Base-by-base conservation (phyloP, 2,113 vertebrate genomes). In the Aythya baeri region DNA sequence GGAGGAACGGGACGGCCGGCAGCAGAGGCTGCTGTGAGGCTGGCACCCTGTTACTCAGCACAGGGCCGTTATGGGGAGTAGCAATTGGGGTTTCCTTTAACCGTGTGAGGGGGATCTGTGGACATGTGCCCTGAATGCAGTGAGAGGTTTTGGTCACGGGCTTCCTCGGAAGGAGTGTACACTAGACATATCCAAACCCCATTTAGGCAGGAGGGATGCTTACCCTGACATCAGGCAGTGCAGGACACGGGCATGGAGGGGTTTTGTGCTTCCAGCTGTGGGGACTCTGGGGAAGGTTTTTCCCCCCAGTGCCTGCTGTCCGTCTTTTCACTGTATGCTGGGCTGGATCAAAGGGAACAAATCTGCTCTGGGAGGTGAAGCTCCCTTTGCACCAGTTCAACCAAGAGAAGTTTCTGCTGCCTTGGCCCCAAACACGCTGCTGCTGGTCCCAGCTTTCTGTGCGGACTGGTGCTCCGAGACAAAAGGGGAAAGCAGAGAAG, bases 361-460 rank as follows among this genome's bases (percentile, higher is more conserved):
- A 49, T 6, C 72, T 10, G 14, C 16, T 0, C 43, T 43, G 50
- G 32, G 50, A 77, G 25, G 55, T 43, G 77, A 43, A 23, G 27
- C 25, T 74, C 6, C 9, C 44, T 84, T 81, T 70, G 46, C 52
- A 41, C 25, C 27, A 1, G 12, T 43, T 80, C 54, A 18, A 54
- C n/a, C 63, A 52, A 77, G 38, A 55, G n/a, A 8, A 17, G 50
- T 46, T 86, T 32, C 16, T 44, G 67, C 66, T 76, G 2, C 34
- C 34, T 34, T 34, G 34, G 67, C 26, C 67, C 67, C 32, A 46
- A 10, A 17, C 0, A 0, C 1, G 2, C 70, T 75, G 65, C 38
- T 65, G 46, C 74, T 46, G 2, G 49, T 32, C 54, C 43, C 0
- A 2, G 54, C 20, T 78, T 73, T 81, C 83, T 62, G 13, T 29